Evolutionary conservation across 2,888 invertebrate genomes (phyloP).

Genomic region (Cheilosia grossa): DNA sequence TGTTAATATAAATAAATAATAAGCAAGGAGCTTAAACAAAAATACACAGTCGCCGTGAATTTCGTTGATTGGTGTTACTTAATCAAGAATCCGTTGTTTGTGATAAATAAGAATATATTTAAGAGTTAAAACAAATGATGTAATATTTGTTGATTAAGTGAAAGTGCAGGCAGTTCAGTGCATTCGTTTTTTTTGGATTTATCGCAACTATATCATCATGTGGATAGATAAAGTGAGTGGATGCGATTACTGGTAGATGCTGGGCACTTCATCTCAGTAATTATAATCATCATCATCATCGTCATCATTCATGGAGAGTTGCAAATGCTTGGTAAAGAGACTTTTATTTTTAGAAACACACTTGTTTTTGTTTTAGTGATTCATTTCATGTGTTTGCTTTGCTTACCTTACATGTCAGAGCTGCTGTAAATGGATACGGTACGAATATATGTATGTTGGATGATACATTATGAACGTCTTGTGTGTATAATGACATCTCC

Average conservation of each 20-base stretch:
- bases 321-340: constrained; percentile 40
- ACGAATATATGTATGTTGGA: too few species aligned
- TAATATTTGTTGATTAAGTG: not conserved
- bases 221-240: constrained; percentile 67
- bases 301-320: constrained; percentile 44
- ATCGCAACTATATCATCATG: constrained; percentile 31
- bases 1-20: constrained; percentile 23
- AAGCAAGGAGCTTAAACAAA: not conserved
- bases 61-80: constrained; percentile 19
- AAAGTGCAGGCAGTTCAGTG: not conserved
- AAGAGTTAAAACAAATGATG: not conserved
- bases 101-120: not conserved
- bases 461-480: too few species aligned
- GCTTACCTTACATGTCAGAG: not conserved
- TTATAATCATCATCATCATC: constrained; percentile 36
- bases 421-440: not conserved
- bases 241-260: constrained; percentile 36
- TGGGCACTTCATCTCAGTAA: constrained; percentile 41
- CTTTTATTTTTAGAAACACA: constrained; percentile 11
- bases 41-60: not conserved
- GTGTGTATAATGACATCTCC: too few species aligned
- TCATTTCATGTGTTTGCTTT: not conserved
- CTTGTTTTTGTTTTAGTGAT: not conserved
- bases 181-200: not conserved
- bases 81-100: constrained; percentile 4